These are phyloP conservation scores for Ostrea denselamellosa DNA, from an alignment of 1,140 invertebrate species.

Conservation along the genomic window DNA sequence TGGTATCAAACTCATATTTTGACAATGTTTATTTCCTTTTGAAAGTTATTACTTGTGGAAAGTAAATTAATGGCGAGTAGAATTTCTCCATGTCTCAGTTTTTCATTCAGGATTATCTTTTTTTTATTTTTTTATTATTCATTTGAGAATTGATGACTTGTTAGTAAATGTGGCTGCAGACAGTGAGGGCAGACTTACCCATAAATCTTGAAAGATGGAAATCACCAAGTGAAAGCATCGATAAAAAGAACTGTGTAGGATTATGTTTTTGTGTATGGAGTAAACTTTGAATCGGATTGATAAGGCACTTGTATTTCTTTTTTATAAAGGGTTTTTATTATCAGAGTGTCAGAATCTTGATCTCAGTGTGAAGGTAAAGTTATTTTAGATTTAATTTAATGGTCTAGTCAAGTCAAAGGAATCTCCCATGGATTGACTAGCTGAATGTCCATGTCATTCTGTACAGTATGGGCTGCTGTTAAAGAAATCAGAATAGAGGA, in stretches of 20 bases:
- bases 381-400: background rate
- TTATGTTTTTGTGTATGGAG: background rate
- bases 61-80: background rate
- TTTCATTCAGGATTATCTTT: background rate
- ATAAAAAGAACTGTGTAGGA: background rate
- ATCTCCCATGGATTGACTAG: background rate
- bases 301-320: constrained; percentile 10
- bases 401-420: too few relatives aligned
- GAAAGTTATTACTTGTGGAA: background rate
- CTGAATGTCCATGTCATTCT: background rate
- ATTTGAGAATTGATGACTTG: background rate
- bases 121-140: background rate
- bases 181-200: background rate
- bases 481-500: background rate
- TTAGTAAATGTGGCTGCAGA: background rate
- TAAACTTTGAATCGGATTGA: background rate
- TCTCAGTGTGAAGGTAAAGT: background rate
- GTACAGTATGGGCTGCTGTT: background rate
- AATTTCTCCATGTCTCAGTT: background rate
- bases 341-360: background rate
- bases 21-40: background rate
- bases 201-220: constrained; percentile 7
- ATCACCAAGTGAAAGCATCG: background rate
- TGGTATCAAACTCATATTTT: background rate
- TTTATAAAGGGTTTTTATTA: background rate